Evolutionary conservation across 2,888 invertebrate species (phyloP), one percentile per base, ranked within the genome.

Genomic region (Norana najaformis): DNA sequence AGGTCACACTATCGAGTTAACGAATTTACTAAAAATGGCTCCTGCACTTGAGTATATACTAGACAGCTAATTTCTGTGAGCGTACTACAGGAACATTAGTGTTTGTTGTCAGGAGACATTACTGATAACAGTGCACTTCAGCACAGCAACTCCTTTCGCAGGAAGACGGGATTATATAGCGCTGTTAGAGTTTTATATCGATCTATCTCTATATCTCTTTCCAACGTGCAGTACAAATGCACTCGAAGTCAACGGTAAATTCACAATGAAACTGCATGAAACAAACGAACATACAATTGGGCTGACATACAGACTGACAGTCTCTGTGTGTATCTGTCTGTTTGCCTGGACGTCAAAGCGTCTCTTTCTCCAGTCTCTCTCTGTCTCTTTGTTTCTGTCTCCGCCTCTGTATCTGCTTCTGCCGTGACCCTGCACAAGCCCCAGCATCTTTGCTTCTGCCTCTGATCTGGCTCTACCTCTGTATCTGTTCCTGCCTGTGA

Each of bases 131-230:
- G 30, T 69, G 69, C 69, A 69, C 69, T 69, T 69, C 69, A 69
- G n/a, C 14, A 37, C 23, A n/a, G 37, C 39, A 39, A 35, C 41
- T 38, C 34, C 38, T 89, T 83, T 38, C 20, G 6, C 30, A 69
- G 69, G 35, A 53, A 30, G 53, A 89, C 34, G 20, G 69, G 69
- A 89, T 37, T 37, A 82, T 53, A n/a, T 53, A 34, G 41, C 89
- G 89, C n/a, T 41, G 69, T 36, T 89, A 36, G 69, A 89, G 35
- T 89, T 82, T 89, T 53, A 69, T 20, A 89, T 69, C 89, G 89
- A 89, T 47, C 39, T 34, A 20, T 85, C 38, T 85, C 30, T 85
- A 2, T 2, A 4, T 38, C 13, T 88, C 38, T 88, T 11, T 13
- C n/a, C 69, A n/a, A 0, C 69, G n/a, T 69, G 69, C 5, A 69